Percentiles rank a stretch among this genome's conserved stretches.
These are phyloP conservation scores for Macquaria australasica DNA, from an alignment of 2,113 vertebrate species.

Conservation along the genomic window DNA sequence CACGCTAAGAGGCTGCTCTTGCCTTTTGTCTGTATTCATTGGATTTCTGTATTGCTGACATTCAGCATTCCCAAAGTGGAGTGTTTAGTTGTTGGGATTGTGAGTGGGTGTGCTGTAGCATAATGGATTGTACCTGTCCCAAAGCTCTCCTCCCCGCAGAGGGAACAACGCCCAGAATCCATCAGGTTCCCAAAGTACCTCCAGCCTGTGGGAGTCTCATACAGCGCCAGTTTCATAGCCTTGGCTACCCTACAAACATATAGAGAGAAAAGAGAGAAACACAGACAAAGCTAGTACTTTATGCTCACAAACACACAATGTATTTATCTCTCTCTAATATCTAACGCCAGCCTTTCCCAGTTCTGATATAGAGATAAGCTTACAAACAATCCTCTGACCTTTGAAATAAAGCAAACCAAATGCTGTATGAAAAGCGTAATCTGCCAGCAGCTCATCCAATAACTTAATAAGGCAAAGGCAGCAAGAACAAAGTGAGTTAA, in stretches of 20 bases:
- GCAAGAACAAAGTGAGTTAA: constrained; percentile 74
- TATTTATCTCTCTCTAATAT: constrained; percentile 24
- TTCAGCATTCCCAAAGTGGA: constrained; percentile 1
- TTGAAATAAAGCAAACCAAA: constrained; percentile 72
- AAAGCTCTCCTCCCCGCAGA: constrained; percentile 99
- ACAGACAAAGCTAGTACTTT: constrained; percentile 30
- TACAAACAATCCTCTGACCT: constrained; percentile 59
- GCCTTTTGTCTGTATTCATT: constrained; percentile 1
- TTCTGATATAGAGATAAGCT: constrained; percentile 36
- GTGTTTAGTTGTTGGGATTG: constrained; percentile 9
- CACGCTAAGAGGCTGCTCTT: neutral
- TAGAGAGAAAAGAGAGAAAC: constrained; percentile 35
- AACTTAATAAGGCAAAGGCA: constrained; percentile 81
- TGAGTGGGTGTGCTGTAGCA: neutral
- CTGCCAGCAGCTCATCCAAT: constrained; percentile 72
- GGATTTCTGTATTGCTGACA: neutral
- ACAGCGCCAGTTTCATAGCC: constrained; percentile 95
- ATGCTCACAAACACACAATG: constrained; percentile 10
- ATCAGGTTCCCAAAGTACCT: constrained; percentile 98
- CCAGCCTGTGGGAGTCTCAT: constrained; percentile 97
- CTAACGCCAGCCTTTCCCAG: constrained; percentile 12
- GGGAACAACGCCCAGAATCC: constrained; percentile 97
- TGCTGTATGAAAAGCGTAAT: constrained; percentile 58
- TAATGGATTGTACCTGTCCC: constrained; percentile 89
- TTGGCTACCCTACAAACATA: constrained; percentile 92